Evolutionary conservation across 2,888 invertebrate species (phyloP), one percentile per base, ranked within the genome.

Genomic region (Himalopsyche japonica): DNA sequence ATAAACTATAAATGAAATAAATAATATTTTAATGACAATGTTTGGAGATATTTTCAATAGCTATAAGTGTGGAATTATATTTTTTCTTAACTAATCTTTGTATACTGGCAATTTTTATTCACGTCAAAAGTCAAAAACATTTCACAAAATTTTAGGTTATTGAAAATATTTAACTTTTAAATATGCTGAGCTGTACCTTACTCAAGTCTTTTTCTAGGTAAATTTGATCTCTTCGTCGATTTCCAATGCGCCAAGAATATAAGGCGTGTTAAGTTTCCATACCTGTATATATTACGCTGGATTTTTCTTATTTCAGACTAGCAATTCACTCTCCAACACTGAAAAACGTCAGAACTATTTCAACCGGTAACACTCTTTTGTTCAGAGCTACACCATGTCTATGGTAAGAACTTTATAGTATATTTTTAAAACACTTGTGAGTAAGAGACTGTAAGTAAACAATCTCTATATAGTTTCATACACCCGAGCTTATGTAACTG

Each of bases 341-440:
- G 34, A 78, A 83, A 15, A 86, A 87, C 20, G 76, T 86, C 7
- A 88, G 90, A 85, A 89, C 88, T 84, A 89, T 91, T 81, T 88
- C 89, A 1, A 88, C 89, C 10, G 89, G 88, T 86, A 84, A 87
- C 86, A 89, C 90, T 0, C 87, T 90, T 27, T 89, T 88, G 81
- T 90, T 92, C 83, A 89, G 88, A 88, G 87, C 88, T 2, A 90
- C 91, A 24, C 88, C 89, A 82, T 88, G 88, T 82, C 88, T 92
- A 83, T 88, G 89, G 92, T 92, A 89, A 70, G 77, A 78, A n/a
- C 47, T 37, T 10, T 20, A 48, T 20, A 18, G 18, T 48, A 18
- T 30, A 70, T 18, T 82, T 32, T 76, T 82, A 80, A 76, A 37
- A 20, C 15, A 81, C 57, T 80, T 80, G 20, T 43, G 30, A 32